Conservation (phyloP, 2,113 vertebrate genomes). For the Poeciliopsis prolifica region DNA sequence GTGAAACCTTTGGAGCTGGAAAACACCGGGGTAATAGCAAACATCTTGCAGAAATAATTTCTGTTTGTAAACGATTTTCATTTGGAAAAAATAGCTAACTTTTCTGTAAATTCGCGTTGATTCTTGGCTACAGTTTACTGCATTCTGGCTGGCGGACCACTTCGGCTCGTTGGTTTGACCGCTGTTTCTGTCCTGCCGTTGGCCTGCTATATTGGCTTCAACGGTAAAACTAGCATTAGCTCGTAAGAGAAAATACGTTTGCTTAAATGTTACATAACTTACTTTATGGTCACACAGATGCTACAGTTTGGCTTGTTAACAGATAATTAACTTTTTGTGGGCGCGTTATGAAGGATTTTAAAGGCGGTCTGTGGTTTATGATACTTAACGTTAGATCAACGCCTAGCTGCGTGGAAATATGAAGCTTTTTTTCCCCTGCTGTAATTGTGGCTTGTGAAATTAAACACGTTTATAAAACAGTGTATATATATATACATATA, state of each 20-base stretch:
- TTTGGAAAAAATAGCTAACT: background rate
- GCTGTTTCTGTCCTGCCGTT: constrained; percentile 65
- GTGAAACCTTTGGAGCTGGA: constrained; percentile 56
- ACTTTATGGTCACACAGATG: background rate
- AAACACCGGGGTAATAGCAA: constrained; percentile 41
- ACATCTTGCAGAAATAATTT: constrained; percentile 36
- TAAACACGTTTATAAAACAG: no score
- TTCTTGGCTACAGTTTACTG: rapidly evolving
- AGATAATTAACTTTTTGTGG: background rate
- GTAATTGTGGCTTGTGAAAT: background rate
- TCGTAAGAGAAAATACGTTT: background rate
- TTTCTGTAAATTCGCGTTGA: rapidly evolving
- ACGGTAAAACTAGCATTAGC: constrained; percentile 28
- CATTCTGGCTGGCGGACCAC: background rate
- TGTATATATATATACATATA: background rate
- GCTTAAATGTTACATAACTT: background rate
- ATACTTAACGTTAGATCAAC: constrained; percentile 2
- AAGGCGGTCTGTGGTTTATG: background rate
- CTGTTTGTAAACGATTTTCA: background rate
- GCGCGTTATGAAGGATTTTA: background rate
- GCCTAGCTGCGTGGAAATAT: background rate
- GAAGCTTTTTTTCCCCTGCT: background rate
- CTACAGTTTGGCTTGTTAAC: background rate
- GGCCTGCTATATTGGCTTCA: constrained; percentile 46
- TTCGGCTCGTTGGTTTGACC: constrained; percentile 60